These are phyloP conservation scores for Xenopus petersii DNA, from an alignment of 2,797 vertebrate species.

Conservation along the genomic window DNA sequence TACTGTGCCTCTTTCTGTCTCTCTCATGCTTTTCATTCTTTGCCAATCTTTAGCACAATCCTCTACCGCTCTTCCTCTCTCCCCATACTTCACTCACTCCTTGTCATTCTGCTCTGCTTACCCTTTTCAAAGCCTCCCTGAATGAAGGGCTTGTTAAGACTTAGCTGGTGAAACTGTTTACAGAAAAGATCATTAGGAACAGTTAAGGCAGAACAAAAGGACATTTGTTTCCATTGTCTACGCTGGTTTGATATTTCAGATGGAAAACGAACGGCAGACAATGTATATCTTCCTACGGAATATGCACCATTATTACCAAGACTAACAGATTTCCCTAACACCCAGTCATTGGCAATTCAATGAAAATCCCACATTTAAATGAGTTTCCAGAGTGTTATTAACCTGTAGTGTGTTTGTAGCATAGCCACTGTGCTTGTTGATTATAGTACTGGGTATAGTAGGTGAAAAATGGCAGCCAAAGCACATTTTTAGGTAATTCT, in stretches of 20 bases:
- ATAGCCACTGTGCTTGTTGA: no score
- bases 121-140: constrained; percentile 80
- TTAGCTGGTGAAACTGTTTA: constrained; percentile 81
- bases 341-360: constrained; percentile 17
- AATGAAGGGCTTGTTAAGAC: constrained; percentile 79
- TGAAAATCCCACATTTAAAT: no score
- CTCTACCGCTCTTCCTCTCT: background rate
- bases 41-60: background rate
- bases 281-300: constrained; percentile 55
- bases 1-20: background rate
- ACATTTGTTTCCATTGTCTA: constrained; percentile 88
- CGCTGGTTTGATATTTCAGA: constrained; percentile 71
- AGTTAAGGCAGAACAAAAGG: constrained; percentile 88
- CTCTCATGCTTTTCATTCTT: background rate
- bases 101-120: constrained; percentile 69
- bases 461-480: no score
- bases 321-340: constrained; percentile 41
- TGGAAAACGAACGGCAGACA: constrained; percentile 63
- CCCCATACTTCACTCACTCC: background rate
- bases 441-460: no score
- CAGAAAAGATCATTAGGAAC: constrained; percentile 85
- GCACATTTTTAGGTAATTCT: no score
- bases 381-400: no score
- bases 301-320: constrained; percentile 44
- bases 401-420: no score